A percentile compares a stretch with the other conserved stretches of the same genome.
Conservation (phyloP, 2,113 vertebrate genomes). For the Odontophorus gujanensis region DNA sequence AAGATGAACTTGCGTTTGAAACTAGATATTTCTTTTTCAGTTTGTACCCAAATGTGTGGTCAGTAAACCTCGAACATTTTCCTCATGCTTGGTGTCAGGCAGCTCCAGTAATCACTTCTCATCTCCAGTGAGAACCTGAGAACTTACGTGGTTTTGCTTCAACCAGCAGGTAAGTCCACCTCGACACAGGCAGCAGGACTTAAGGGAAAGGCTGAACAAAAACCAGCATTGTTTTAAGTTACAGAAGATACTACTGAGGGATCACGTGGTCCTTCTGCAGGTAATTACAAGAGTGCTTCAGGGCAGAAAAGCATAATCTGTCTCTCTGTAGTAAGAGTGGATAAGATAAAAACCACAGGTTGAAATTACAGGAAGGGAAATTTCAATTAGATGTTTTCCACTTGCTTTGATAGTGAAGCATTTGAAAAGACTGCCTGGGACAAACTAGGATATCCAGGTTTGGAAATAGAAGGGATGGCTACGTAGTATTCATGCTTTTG, state of each 20-base stretch:
- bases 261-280: background rate
- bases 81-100: background rate
- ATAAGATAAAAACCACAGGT: background rate
- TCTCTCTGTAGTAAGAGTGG: background rate
- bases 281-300: conserved; percentile 34
- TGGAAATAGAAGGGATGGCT: background rate
- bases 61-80: background rate
- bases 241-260: background rate
- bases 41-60: background rate
- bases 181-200: background rate
- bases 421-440: background rate
- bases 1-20: background rate
- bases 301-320: conserved; percentile 2
- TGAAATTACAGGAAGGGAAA: conserved; percentile 49
- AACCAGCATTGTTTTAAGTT: background rate
- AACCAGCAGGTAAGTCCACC: background rate
- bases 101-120: background rate
- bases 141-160: conserved; percentile 1
- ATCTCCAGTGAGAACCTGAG: background rate
- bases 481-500: background rate
- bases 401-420: background rate
- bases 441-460: background rate
- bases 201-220: background rate
- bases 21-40: background rate
- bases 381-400: conserved; percentile 16